Evolutionary conservation across 2,888 invertebrate species (phyloP), one percentile per base, ranked within the genome.

Genomic region (Sminthurinus aureus): DNA sequence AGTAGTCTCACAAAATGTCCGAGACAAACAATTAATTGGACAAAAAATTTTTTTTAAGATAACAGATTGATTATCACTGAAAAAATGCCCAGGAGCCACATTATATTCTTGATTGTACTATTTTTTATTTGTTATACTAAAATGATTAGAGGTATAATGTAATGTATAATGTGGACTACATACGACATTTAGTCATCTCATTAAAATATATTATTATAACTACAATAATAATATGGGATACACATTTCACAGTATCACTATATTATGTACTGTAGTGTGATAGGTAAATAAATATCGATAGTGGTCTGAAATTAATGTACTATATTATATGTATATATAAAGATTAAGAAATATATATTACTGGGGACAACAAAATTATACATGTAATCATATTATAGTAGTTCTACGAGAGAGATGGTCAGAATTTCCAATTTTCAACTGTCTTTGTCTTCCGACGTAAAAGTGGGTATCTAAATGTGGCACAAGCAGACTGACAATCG

Each of bases 71-170:
- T 18, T 64, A 64, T 64, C n/a, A 18, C 13, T 64, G 64, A 18
- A 18, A 69, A 69, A 69, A 69, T 69, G 67, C 20, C 67, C 13
- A 20, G 67, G n/a, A 69, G 9, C 22, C 67, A 69, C 67, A 69
- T 69, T n/a, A 69, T n/a, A 69, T n/a, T 38, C 38, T 38, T 69
- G 67, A 69, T 69, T 69, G 67, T 69, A 69, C 67, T 69, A 69
- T 69, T 69, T n/a, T n/a, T 69, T 69, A n/a, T n/a, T 11, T 69
- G n/a, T 69, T 69, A 38, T 38, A 11, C 67, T 69, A 69, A 69
- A 20, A 69, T 22, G 67, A 69, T 69, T 69, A 69, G 20, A 69
- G 22, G 67, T 69, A 38, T 38, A 38, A 38, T 38, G 38, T 38
- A 38, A 38, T 38, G 38, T 38, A 38, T 38, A 22, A 22, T 58